phyloP scores from a whole-genome alignment of 2,113 vertebrate species.

The Nyctibius bracteatus region DNA sequence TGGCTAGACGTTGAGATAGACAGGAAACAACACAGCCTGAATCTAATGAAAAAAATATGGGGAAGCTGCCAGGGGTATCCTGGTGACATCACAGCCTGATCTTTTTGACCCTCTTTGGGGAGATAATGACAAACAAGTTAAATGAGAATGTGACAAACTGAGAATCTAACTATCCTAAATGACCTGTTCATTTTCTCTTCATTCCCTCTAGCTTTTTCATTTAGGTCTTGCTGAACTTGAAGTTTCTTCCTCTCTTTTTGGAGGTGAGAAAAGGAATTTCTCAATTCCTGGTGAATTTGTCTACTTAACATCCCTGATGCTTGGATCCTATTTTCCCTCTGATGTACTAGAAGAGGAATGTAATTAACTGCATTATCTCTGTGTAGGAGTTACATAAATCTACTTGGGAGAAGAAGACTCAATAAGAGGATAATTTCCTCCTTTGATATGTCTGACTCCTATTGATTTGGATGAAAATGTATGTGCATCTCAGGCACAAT shows the following conservation, averaged over 20 bases:
- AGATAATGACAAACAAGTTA: neutral
- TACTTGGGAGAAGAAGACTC: conserved; percentile 21
- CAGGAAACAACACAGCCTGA: neutral
- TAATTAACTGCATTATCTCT: conserved; percentile 46
- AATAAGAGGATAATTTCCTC: conserved; percentile 56
- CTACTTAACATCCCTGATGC: neutral
- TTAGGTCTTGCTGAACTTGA: neutral
- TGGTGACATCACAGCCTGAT: neutral
- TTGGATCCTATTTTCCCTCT: neutral
- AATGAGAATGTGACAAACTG: neutral
- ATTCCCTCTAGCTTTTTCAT: neutral
- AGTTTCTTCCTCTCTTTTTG: neutral
- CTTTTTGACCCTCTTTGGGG: neutral
- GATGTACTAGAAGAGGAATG: neutral
- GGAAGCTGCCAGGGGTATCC: neutral
- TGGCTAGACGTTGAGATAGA: neutral
- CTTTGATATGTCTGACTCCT: conserved; percentile 39
- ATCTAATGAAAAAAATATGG: neutral
- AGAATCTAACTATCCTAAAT: neutral
- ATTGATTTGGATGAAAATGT: conserved; percentile 53
- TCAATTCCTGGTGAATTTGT: neutral
- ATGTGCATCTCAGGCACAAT: conserved; percentile 12
- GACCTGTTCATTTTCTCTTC: neutral
- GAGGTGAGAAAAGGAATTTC: neutral
- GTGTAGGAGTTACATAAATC: conserved; percentile 40